These are phyloP conservation scores for Pseudanteris insignis DNA, from an alignment of 2,888 invertebrate species.

Conservation along the genomic window DNA sequence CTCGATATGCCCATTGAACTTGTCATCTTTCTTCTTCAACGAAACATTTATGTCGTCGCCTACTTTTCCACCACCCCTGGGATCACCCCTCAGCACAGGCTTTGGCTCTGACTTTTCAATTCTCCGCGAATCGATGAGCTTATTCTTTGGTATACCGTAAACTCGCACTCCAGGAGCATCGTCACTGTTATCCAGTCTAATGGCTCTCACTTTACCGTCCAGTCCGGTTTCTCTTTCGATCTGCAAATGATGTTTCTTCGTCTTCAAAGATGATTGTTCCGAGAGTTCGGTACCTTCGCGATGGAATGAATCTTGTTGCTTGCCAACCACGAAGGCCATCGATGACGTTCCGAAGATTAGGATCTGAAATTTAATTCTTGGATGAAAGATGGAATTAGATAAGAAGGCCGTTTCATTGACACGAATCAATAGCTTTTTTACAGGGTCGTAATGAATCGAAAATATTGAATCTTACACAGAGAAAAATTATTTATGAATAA, in stretches of 20 bases:
- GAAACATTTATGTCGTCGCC: neutral
- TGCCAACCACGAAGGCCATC: conserved; percentile 2
- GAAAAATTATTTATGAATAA: too few species aligned
- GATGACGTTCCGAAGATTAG: conserved; percentile 15
- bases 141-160: conserved; percentile 45
- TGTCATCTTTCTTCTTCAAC: conserved; percentile 29
- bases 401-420: neutral
- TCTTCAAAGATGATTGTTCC: conserved; percentile 1
- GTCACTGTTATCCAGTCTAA: conserved; percentile 38
- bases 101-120: conserved; percentile 21
- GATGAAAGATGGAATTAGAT: neutral
- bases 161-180: conserved; percentile 40
- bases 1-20: conserved; percentile 30
- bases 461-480: too few species aligned
- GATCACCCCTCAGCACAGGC: conserved; percentile 17
- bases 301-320: neutral
- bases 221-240: conserved; percentile 49
- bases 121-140: conserved; percentile 24
- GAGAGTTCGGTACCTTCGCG: neutral
- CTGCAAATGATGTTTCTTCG: conserved; percentile 35
- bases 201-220: conserved; percentile 52
- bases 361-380: conserved; percentile 7
- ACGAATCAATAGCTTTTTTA: neutral
- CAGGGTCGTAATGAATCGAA: too few species aligned
- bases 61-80: conserved; percentile 1